Conservation (phyloP, 2,888 invertebrate species). For the Sesia apiformis region DNA sequence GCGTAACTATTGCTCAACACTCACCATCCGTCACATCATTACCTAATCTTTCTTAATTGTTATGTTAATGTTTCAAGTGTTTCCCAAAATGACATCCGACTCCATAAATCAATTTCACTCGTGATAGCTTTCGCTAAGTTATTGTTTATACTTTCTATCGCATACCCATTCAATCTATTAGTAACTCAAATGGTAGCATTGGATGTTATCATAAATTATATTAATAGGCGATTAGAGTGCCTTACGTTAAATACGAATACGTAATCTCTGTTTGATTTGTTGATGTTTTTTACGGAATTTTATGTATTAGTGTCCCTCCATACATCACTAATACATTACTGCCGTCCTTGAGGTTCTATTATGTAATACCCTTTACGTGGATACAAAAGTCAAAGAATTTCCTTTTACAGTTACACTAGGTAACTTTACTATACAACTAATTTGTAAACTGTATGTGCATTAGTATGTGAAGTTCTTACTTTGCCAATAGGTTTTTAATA, state of each 20-base stretch:
- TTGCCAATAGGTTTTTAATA: too few species aligned
- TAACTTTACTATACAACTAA: too few species aligned
- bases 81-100: slow-evolving; percentile 48
- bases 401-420: too few species aligned
- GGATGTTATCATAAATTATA: slow-evolving; percentile 49
- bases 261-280: slow-evolving; percentile 24
- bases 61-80: slow-evolving; percentile 65
- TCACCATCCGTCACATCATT: slow-evolving; percentile 35
- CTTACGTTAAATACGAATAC: not conserved
- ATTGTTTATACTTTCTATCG: slow-evolving; percentile 73
- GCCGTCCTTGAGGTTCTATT: too few species aligned
- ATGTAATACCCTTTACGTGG: too few species aligned
- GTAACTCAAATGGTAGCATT: slow-evolving; percentile 57
- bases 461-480: too few species aligned
- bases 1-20: slow-evolving; percentile 24
- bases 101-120: slow-evolving; percentile 71
- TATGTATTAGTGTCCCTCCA: too few species aligned
- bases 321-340: too few species aligned
- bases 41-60: slow-evolving; percentile 64
- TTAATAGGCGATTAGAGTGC: slow-evolving; percentile 15
- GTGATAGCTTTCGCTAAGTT: slow-evolving; percentile 62
- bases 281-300: too few species aligned
- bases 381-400: too few species aligned
- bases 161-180: slow-evolving; percentile 34
- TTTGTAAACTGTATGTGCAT: too few species aligned